A percentile compares a stretch with the other conserved stretches of the same genome.
phyloP scores from a whole-genome alignment of 2,888 invertebrate species.

The Eilema sororculum region DNA sequence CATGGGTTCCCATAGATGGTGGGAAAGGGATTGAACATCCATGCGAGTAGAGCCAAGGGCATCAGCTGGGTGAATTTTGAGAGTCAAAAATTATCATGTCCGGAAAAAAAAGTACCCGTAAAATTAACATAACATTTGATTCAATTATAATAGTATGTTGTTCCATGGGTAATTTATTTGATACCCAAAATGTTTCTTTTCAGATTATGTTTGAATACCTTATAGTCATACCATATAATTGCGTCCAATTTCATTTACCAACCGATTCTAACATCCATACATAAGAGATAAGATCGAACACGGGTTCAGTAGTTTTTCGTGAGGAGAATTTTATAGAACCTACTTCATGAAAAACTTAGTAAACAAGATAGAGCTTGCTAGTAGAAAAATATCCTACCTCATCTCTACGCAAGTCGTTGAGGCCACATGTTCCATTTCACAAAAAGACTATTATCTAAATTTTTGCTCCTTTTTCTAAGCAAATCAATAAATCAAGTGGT shows the following conservation, averaged over 20 bases:
- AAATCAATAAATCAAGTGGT: constrained; percentile 41
- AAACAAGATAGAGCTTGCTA: background rate
- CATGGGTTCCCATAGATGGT: no score
- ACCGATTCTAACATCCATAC: constrained; percentile 2
- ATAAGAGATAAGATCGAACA: background rate
- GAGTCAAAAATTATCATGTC: no score
- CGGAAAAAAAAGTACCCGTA: no score
- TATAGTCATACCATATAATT: background rate
- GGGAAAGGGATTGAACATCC: no score
- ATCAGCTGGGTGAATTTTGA: no score
- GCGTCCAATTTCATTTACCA: background rate
- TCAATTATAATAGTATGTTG: no score
- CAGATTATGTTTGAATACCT: no score
- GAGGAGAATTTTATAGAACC: background rate
- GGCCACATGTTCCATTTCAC: background rate
- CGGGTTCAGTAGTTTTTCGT: background rate
- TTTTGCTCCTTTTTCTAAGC: background rate
- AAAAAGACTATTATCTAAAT: constrained; percentile 7
- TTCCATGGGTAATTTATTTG: no score
- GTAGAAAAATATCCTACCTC: background rate
- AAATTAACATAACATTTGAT: no score
- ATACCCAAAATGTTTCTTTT: no score
- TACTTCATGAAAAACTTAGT: constrained; percentile 3
- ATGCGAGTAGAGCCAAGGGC: no score
- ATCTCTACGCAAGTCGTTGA: background rate